Base-by-base conservation (phyloP, 1,140 invertebrate genomes). In the Cephus cinctus region DNA sequence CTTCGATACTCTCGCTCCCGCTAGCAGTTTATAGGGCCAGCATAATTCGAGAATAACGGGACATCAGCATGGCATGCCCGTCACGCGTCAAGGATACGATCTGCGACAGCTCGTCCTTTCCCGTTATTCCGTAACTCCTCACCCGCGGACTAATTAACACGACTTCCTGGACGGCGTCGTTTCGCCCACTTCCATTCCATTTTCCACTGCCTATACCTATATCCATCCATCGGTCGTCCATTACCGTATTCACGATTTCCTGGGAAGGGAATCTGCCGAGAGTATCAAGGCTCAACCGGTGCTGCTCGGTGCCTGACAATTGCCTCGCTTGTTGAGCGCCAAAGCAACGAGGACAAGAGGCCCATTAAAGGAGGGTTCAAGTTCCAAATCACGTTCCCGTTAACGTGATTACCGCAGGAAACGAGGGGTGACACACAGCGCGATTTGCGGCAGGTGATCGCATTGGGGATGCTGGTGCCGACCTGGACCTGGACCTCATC, bases 341-440 rank as follows among this genome's bases (percentile, higher is more conserved):
- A 27, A 27, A 27, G 6, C 25, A n/a, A n/a, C 25, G 25, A 27
- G 25, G 25, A 6, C 6, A 27, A 27, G 25, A 27, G n/a, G 47
- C 35, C 57, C 57, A 60, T 60, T 60, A 60, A 47, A 31, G 58
- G 47, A n/a, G 46, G 43, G 52, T 53, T 60, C 53, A 57, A 60
- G 59, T 60, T 60, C 59, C 57, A 59, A 60, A 60, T 56, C 49
- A 46, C 39, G 58, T 56, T 60, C 59, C 58, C 58, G n/a, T n/a
- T n/a, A n/a, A n/a, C n/a, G 53, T 59, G 58, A 60, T 60, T 56
- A 60, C 57, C 49, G 46, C 21, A 43, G 25, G n/a, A 27, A 20
- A 43, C 6, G 18, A 27, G 47, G 20, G 27, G 15, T 19, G 35
- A 38, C 23, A 19, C 5, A 21, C 4, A 19, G 38, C 2, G 19